Percentiles rank a stretch among this genome's conserved stretches.
These are phyloP conservation scores for Diadumene lineata DNA, from an alignment of 92 coral and sea anemone genomes.

Conservation along the genomic window DNA sequence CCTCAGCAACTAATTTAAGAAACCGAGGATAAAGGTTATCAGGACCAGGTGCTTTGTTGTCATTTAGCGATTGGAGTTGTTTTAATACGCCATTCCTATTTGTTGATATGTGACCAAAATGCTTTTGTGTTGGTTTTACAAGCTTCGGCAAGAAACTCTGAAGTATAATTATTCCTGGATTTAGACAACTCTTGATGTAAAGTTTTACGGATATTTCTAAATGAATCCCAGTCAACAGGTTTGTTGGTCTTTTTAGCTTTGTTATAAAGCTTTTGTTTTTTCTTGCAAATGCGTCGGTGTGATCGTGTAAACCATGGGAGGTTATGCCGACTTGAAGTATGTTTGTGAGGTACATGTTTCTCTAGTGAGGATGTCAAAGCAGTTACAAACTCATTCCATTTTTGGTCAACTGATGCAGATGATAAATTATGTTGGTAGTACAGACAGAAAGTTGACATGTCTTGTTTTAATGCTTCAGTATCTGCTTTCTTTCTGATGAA, in stretches of 20 bases:
- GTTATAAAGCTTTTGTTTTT: constrained; percentile 51
- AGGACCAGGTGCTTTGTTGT: constrained; percentile 22
- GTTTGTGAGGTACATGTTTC: constrained; percentile 41
- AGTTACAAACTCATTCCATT: constrained; percentile 29
- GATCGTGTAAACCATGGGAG: constrained; percentile 57
- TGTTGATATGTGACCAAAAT: constrained; percentile 23
- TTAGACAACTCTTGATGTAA: constrained; percentile 38
- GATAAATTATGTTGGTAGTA: constrained; percentile 34
- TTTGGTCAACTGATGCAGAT: constrained; percentile 49
- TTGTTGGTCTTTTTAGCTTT: constrained; percentile 52
- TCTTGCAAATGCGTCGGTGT: constrained; percentile 41
- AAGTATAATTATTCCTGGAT: constrained; percentile 34
- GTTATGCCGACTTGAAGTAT: constrained; percentile 50
- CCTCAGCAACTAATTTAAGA: constrained; percentile 23
- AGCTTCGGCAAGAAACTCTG: constrained; percentile 26
- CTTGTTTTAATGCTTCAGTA: constrained; percentile 38
- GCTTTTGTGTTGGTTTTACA: constrained; percentile 9
- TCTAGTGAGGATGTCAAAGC: constrained; percentile 9
- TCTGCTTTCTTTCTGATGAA: constrained; percentile 58
- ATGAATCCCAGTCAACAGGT: constrained; percentile 34
- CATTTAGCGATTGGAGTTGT: constrained; percentile 20
- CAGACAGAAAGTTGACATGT: constrained; percentile 45
- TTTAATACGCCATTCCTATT: constrained; percentile 38
- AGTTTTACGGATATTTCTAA: constrained; percentile 37
- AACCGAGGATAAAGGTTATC: constrained; percentile 39